Conservation (phyloP, 1,140 invertebrate species). For the Sinella curviseta region DNA sequence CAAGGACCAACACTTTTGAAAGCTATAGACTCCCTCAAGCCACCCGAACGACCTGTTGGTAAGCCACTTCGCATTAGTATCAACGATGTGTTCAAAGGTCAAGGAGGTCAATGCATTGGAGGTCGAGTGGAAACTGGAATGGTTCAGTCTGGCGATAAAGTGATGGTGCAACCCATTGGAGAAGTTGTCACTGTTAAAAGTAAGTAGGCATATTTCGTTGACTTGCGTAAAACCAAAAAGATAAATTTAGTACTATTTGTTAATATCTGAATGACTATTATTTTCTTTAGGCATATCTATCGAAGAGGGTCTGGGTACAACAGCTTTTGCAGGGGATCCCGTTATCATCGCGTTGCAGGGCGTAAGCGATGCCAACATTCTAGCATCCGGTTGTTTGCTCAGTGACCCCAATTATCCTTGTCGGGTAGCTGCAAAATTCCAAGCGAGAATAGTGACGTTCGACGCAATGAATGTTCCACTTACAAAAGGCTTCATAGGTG, state of each 20-base stretch:
- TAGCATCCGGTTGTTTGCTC: constrained; percentile 80
- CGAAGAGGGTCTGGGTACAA: constrained; percentile 70
- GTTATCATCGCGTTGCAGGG: constrained; percentile 78
- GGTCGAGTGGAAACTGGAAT: constrained; percentile 90
- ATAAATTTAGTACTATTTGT: neutral
- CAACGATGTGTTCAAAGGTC: constrained; percentile 92
- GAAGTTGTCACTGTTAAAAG: constrained; percentile 76
- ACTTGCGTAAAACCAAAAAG: neutral
- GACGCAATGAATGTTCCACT: constrained; percentile 82
- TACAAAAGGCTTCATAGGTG: constrained; percentile 81
- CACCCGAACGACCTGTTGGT: constrained; percentile 78
- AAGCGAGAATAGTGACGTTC: constrained; percentile 91
- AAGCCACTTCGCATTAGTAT: constrained; percentile 90
- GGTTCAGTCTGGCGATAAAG: constrained; percentile 79
- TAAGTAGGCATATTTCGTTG: constrained; percentile 48
- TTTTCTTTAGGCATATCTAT: constrained; percentile 61
- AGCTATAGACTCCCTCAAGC: constrained; percentile 81
- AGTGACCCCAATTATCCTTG: constrained; percentile 79
- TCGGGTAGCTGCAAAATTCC: constrained; percentile 75
- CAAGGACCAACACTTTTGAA: constrained; percentile 76
- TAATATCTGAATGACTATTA: neutral
- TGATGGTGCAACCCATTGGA: constrained; percentile 81
- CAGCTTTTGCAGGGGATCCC: constrained; percentile 93
- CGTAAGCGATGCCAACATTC: constrained; percentile 74
- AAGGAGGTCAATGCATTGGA: constrained; percentile 81